Percentiles rank a stretch among this genome's conserved stretches.
phyloP scores from a whole-genome alignment of 2,888 invertebrate species.

The Drepana falcataria region DNA sequence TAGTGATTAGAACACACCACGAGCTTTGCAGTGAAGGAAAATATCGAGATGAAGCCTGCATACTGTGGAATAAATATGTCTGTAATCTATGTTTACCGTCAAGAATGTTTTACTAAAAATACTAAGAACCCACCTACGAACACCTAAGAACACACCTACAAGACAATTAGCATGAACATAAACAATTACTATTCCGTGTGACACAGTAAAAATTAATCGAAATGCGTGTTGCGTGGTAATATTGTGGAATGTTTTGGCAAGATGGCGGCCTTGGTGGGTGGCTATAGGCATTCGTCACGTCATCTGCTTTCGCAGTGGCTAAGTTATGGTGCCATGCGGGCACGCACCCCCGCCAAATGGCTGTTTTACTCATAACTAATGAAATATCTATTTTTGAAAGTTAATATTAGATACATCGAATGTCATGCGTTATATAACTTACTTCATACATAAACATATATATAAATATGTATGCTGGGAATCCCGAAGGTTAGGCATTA shows the following conservation, averaged over 20 bases:
- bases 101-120: not conserved
- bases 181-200: constrained; percentile 3
- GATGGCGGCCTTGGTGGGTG: constrained; percentile 24
- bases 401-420: not conserved
- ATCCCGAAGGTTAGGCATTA: too few species aligned
- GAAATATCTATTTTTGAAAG: not conserved
- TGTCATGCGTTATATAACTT: too few species aligned
- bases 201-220: constrained; percentile 8
- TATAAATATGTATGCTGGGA: too few species aligned
- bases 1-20: too few species aligned
- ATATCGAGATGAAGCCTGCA: too few species aligned
- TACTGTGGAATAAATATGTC: too few species aligned
- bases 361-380: constrained; percentile 19
- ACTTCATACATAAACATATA: not conserved
- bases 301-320: constrained; percentile 37
- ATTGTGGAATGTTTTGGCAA: constrained; percentile 16
- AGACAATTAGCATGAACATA: not conserved
- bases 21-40: too few species aligned
- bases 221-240: constrained; percentile 22
- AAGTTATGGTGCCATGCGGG: constrained; percentile 35
- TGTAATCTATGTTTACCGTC: too few species aligned
- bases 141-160: too few species aligned
- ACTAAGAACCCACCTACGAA: not conserved
- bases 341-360: constrained; percentile 40
- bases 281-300: constrained; percentile 43